A percentile compares a stretch with the other conserved stretches of the same genome.
phyloP scores from a whole-genome alignment of 2,113 vertebrate genomes.

The Mustelus asterias region DNA sequence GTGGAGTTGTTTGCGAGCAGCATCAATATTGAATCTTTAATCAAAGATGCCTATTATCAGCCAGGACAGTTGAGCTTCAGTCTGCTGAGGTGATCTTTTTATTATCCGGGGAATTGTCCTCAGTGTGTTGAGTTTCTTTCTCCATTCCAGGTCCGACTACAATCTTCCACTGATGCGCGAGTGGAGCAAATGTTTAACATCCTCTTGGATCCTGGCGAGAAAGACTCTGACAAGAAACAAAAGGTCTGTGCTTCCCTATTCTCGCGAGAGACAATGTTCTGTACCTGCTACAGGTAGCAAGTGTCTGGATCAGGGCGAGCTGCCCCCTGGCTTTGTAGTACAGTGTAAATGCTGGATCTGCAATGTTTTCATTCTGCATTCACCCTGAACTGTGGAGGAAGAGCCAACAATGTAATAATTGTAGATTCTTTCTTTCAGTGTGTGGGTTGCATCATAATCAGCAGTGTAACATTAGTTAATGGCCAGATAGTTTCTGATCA shows the following conservation, averaged over 20 bases:
- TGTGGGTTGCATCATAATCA: background rate
- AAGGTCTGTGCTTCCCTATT: conserved; percentile 62
- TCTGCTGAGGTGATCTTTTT: background rate
- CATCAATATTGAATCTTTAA: background rate
- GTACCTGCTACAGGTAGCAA: background rate
- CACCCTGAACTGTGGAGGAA: background rate
- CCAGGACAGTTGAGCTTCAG: background rate
- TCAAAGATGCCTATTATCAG: background rate
- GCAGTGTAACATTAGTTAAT: background rate
- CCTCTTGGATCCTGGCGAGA: conserved; percentile 70
- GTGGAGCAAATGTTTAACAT: conserved; percentile 95
- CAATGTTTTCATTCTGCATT: background rate
- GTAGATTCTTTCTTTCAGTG: background rate
- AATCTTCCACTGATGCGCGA: conserved; percentile 80
- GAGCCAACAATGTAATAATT: background rate
- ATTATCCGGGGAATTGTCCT: background rate
- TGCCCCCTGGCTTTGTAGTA: background rate
- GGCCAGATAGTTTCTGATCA: background rate
- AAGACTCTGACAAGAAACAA: conserved; percentile 75
- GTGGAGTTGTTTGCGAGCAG: background rate
- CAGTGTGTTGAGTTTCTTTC: background rate
- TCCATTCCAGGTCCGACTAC: conserved; percentile 62
- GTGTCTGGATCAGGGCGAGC: background rate
- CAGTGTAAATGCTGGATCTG: background rate
- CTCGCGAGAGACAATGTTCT: background rate